Conservation (phyloP, 2,888 invertebrate species). For the Desoria tigrina region DNA sequence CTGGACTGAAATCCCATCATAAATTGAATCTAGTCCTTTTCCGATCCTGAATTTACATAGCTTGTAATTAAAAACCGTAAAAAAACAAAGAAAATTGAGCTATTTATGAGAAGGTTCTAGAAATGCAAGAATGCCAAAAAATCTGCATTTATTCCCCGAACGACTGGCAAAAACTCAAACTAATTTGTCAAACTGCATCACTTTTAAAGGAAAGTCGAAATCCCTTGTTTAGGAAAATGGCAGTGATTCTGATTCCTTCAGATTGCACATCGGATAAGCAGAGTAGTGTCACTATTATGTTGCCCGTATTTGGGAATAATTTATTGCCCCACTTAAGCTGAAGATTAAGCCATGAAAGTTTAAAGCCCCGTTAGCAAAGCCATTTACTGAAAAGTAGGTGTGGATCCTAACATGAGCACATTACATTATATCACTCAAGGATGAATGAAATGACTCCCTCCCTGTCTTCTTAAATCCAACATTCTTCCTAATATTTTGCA, state of each 20-base stretch:
- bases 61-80: too few relatives aligned
- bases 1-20: too few relatives aligned
- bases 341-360: constrained; percentile 12
- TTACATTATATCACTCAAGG: too few relatives aligned
- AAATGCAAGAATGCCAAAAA: too few relatives aligned
- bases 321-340: constrained; percentile 9
- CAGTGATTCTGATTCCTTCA: too few relatives aligned
- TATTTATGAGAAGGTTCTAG: too few relatives aligned
- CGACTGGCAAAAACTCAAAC: background rate
- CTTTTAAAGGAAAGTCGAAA: background rate
- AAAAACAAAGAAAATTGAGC: too few relatives aligned
- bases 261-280: background rate
- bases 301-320: constrained; percentile 12
- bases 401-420: background rate
- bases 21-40: too few relatives aligned
- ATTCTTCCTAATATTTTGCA: background rate
- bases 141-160: too few relatives aligned
- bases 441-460: too few relatives aligned
- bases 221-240: background rate
- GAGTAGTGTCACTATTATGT: background rate
- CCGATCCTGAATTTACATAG: too few relatives aligned
- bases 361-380: constrained; percentile 6
- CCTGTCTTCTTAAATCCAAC: too few relatives aligned
- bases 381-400: constrained; percentile 8
- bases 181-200: background rate